phyloP scores from a whole-genome alignment of 2,888 invertebrate species.

The Cynaeus angustus region DNA sequence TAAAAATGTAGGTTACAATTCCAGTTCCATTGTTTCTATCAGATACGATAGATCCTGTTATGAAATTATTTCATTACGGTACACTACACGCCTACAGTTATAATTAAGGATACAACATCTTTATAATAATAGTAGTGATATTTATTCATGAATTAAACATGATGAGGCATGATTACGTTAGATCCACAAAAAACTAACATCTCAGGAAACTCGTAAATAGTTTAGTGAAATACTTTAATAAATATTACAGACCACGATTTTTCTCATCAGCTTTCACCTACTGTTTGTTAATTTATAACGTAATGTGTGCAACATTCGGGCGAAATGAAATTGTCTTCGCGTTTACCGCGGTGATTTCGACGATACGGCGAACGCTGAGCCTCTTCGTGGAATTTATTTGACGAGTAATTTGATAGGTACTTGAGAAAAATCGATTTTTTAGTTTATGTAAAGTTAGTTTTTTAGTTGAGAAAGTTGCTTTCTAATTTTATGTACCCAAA shows the following conservation, averaged over 20 bases:
- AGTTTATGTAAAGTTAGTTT: not conserved
- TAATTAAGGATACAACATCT: slow-evolving; percentile 14
- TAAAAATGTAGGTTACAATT: slow-evolving; percentile 2
- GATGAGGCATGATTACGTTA: slow-evolving; percentile 7
- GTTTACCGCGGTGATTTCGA: slow-evolving; percentile 11
- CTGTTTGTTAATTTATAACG: slow-evolving; percentile 25
- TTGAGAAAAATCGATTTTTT: not conserved
- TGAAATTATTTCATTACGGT: slow-evolving; percentile 31
- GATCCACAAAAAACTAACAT: not conserved
- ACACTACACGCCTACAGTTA: slow-evolving; percentile 23
- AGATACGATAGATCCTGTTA: slow-evolving; percentile 34
- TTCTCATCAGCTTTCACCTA: slow-evolving; percentile 37
- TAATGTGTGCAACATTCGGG: slow-evolving; percentile 4
- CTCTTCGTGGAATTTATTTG: not conserved
- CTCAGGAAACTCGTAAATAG: not conserved
- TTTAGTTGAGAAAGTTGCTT: not conserved
- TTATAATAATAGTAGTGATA: slow-evolving; percentile 1
- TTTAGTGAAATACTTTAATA: not conserved
- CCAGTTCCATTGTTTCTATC: not conserved
- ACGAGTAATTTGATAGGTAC: no score
- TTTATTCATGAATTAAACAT: slow-evolving; percentile 30
- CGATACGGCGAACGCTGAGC: not conserved
- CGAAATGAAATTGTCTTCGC: not conserved
- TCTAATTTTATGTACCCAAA: not conserved
- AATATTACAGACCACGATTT: slow-evolving; percentile 1